Evolutionary conservation across 1,140 invertebrate species (phyloP).

Genomic region (Globodera rostochiensis): DNA sequence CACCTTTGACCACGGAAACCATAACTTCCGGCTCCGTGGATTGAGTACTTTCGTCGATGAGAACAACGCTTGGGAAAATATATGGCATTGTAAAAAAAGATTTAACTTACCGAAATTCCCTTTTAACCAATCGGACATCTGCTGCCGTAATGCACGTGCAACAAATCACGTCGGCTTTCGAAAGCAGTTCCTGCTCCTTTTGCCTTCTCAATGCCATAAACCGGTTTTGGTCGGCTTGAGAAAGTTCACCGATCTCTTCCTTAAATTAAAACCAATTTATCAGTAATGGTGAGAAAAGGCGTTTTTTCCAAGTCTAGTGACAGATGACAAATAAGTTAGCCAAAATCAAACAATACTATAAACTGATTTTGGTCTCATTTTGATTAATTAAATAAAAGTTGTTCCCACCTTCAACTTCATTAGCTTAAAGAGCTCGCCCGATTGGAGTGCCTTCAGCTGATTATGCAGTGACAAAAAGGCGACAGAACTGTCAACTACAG

Average conservation of each 20-base stretch:
- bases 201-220: constrained; percentile 87
- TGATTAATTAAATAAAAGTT: no score
- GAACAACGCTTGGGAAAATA: constrained; percentile 78
- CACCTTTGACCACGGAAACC: constrained; percentile 97
- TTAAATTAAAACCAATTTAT: constrained; percentile 15
- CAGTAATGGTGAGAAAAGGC: no score
- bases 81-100: background rate
- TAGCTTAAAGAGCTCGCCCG: constrained; percentile 85
- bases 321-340: no score
- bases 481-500: constrained; percentile 86
- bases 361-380: no score
- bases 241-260: constrained; percentile 63
- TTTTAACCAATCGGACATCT: constrained; percentile 83
- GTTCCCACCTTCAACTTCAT: constrained; percentile 76
- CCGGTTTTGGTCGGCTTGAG: constrained; percentile 81
- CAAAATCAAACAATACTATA: no score
- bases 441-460: constrained; percentile 89
- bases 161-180: constrained; percentile 96
- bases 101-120: constrained; percentile 89
- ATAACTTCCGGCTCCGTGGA: constrained; percentile 97
- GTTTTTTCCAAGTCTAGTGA: no score
- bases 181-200: constrained; percentile 86
- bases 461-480: constrained; percentile 95
- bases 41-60: constrained; percentile 95
- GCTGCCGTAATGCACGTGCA: constrained; percentile 98